These are phyloP conservation scores for Eriosoma lanigerum DNA, from an alignment of 1,140 invertebrate species.

Conservation along the genomic window DNA sequence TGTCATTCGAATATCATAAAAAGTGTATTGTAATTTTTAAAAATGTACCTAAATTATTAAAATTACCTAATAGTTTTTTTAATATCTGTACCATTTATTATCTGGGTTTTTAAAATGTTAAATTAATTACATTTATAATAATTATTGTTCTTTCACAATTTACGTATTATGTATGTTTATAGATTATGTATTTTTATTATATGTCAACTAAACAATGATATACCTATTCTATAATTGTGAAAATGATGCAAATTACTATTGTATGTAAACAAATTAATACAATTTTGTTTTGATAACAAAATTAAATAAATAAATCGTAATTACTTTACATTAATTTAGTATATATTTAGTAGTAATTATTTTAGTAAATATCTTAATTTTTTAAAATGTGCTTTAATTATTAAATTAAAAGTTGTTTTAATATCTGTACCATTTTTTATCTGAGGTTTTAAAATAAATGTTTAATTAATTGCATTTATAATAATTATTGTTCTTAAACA, in stretches of 20 bases:
- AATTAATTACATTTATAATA: background rate
- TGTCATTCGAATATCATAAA: background rate
- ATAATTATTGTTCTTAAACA: background rate
- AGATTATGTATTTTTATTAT: background rate
- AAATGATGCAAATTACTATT: no score
- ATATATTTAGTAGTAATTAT: no score
- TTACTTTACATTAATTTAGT: no score
- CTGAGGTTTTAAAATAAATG: background rate
- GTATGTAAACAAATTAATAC: no score
- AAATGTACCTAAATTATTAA: background rate
- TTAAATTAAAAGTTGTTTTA: background rate
- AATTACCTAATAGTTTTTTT: no score
- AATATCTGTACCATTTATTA: background rate
- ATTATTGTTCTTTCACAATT: background rate
- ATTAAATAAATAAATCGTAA: no score
- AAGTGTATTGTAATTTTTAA: background rate
- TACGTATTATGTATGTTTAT: background rate
- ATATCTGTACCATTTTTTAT: background rate
- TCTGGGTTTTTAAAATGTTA: background rate
- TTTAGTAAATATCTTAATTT: no score
- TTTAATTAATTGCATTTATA: background rate
- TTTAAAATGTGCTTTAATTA: no score
- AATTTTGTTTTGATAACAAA: no score
- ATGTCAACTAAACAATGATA: no score
- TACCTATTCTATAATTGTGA: no score